These are phyloP conservation scores for Apamea sordens DNA, from an alignment of 2,888 invertebrate species.

Conservation along the genomic window DNA sequence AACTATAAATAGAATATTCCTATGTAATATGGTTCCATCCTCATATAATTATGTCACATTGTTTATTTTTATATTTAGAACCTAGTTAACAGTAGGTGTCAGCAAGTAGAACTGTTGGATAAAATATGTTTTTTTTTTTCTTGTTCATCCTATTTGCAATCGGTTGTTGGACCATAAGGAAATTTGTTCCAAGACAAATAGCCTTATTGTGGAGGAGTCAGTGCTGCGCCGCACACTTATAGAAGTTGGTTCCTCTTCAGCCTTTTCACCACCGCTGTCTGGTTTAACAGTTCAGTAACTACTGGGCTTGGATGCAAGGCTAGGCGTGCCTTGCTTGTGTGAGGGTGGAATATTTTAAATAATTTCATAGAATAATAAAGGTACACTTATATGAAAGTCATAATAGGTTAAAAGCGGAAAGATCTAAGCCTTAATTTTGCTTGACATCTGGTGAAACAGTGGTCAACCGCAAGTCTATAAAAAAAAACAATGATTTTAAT, in stretches of 20 bases:
- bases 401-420: not conserved
- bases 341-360: not conserved
- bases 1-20: conserved; percentile 16
- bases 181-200: not conserved
- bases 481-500: conserved; percentile 12
- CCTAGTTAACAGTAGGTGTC: not conserved
- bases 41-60: conserved; percentile 21
- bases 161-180: not conserved
- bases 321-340: not conserved
- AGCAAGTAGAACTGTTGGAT: conserved; percentile 2
- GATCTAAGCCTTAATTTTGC: not conserved
- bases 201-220: not conserved
- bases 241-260: not conserved
- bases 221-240: not conserved
- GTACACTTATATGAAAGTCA: not conserved
- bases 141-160: not conserved
- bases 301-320: not conserved
- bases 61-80: conserved; percentile 24
- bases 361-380: not conserved
- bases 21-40: conserved; percentile 3
- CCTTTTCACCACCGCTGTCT: not conserved
- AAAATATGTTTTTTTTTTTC: not conserved
- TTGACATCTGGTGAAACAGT: not conserved
- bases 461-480: not conserved
- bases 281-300: too few species aligned